Percentiles rank a stretch among this genome's conserved stretches.
These are phyloP conservation scores for Taurulus bubalis DNA, from an alignment of 2,113 vertebrate species.

Conservation along the genomic window DNA sequence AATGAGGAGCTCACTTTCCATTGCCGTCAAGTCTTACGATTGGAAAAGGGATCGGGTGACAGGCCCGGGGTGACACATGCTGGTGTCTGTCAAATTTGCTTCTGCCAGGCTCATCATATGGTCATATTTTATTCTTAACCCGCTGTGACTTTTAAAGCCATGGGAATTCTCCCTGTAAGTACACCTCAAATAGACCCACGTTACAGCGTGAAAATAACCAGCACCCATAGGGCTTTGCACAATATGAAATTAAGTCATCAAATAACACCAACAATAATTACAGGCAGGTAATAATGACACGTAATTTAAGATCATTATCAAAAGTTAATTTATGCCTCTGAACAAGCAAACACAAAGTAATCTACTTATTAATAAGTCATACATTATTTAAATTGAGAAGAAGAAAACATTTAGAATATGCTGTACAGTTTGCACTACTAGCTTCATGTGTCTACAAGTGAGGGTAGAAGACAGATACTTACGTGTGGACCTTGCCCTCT, in stretches of 20 bases:
- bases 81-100: slow-evolving; percentile 91
- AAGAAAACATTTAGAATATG: not conserved
- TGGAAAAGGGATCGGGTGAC: slow-evolving; percentile 87
- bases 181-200: slow-evolving; percentile 60
- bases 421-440: slow-evolving; percentile 10
- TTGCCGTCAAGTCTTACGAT: slow-evolving; percentile 81
- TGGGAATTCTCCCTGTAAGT: slow-evolving; percentile 68
- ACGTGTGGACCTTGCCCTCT: slow-evolving; percentile 90
- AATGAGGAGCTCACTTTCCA: slow-evolving; percentile 84
- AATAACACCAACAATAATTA: not conserved
- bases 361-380: not conserved
- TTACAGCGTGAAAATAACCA: slow-evolving; percentile 63
- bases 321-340: not conserved
- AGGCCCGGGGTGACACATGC: slow-evolving; percentile 85
- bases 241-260: slow-evolving; percentile 4
- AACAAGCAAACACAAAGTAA: not conserved
- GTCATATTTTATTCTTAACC: slow-evolving; percentile 82
- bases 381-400: not conserved
- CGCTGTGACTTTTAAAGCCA: slow-evolving; percentile 65
- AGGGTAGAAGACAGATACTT: slow-evolving; percentile 83
- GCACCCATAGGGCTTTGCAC: slow-evolving; percentile 26
- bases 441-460: slow-evolving; percentile 12
- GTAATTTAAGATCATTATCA: not conserved
- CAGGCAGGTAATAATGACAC: not conserved
- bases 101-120: slow-evolving; percentile 87